Percentiles rank a stretch among this genome's conserved stretches.
phyloP scores from a whole-genome alignment of 2,113 vertebrate species.

The Cercopithecus mona region DNA sequence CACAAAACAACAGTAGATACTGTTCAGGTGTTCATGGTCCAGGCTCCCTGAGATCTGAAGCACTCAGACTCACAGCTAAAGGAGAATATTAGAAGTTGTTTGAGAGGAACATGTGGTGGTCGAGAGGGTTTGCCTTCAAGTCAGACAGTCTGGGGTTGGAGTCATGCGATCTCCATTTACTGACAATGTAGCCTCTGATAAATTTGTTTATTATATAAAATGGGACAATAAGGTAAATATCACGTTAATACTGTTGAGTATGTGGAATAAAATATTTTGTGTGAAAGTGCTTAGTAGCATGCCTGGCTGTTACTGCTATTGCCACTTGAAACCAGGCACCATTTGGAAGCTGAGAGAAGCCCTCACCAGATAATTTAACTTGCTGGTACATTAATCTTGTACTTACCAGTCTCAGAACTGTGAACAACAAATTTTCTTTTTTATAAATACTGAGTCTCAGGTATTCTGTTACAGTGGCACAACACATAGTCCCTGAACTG shows the following conservation, averaged over 20 bases:
- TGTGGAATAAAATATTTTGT: background rate
- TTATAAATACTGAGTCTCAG: no score
- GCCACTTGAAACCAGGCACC: no score
- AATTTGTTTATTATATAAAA: background rate
- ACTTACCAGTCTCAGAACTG: no score
- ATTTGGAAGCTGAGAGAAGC: no score
- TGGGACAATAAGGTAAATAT: background rate
- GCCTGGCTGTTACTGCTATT: background rate
- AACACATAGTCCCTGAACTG: no score
- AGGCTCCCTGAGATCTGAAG: background rate
- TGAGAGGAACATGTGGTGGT: fast-evolving
- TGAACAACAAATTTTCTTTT: no score
- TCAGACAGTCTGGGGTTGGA: background rate
- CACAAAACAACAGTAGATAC: no score
- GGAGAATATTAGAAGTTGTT: background rate
- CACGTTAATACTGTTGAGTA: background rate
- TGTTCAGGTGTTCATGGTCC: no score
- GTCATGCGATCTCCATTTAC: background rate
- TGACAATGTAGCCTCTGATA: background rate
- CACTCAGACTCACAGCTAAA: background rate
- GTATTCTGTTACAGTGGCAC: no score
- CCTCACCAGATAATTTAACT: no score
- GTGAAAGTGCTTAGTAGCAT: background rate
- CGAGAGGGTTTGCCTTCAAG: background rate
- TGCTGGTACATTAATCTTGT: no score